Evolutionary conservation across 2,797 vertebrate genomes (phyloP).

Genomic region (Orientallactaga sibirica): DNA sequence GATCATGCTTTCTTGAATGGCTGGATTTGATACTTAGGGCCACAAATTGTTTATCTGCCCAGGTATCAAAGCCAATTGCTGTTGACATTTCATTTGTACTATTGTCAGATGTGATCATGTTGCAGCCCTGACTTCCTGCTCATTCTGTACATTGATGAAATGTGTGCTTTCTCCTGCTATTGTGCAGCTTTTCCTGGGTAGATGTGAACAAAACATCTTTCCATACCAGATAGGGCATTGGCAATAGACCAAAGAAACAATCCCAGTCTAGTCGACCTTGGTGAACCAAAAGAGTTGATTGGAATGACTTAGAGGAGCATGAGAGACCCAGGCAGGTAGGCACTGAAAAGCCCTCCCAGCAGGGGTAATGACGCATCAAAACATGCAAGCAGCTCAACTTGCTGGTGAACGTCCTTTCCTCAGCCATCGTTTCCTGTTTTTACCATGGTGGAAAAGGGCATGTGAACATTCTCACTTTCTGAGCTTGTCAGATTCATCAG

Average conservation of each 20-base stretch:
- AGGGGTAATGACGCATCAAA: background rate
- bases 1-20: background rate
- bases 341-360: background rate
- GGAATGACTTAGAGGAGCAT: background rate
- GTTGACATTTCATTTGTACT: conserved; percentile 57
- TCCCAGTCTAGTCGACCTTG: background rate
- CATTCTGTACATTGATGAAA: background rate
- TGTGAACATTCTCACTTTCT: background rate
- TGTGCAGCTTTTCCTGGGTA: background rate
- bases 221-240: background rate
- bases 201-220: background rate
- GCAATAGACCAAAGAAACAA: background rate
- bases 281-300: background rate
- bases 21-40: background rate
- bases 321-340: background rate
- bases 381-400: background rate
- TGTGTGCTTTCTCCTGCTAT: background rate
- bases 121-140: background rate
- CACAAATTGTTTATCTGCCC: conserved; percentile 41
- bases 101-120: conserved; percentile 58
- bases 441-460: too few species aligned
- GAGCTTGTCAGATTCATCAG: background rate
- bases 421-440: background rate
- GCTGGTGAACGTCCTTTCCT: background rate
- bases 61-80: conserved; percentile 50